phyloP scores from a whole-genome alignment of 2,113 vertebrate species.

The Cavia porcellus region DNA sequence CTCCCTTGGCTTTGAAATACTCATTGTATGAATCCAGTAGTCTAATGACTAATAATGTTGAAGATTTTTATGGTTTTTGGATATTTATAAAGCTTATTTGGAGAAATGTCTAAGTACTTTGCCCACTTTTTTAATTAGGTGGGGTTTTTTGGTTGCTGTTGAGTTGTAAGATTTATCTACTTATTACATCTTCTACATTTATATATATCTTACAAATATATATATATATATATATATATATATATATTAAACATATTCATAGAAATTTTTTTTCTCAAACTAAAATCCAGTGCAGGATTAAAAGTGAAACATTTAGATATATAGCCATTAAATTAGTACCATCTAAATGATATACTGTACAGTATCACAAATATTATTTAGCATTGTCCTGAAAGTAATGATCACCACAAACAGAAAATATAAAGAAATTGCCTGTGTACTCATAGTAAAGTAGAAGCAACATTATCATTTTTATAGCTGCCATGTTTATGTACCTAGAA shows the following conservation, averaged over 20 bases:
- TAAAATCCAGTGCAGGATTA: neutral
- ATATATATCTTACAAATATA: neutral
- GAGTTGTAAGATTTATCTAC: constrained; percentile 10
- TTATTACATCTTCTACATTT: neutral
- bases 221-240: neutral
- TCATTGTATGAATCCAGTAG: neutral
- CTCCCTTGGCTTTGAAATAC: neutral
- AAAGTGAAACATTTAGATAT: neutral
- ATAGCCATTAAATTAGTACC: neutral
- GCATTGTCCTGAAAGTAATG: neutral
- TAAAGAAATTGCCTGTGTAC: neutral
- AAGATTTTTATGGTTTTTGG: neutral
- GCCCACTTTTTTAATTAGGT: neutral
- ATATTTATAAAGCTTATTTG: neutral
- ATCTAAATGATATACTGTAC: neutral
- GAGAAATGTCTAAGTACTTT: neutral
- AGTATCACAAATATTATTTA: constrained; percentile 37
- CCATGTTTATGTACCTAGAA: neutral
- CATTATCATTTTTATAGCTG: neutral
- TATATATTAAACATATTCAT: neutral
- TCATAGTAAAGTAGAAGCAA: neutral
- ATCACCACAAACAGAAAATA: constrained; percentile 13
- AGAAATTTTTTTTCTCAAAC: neutral
- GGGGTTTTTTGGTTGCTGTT: neutral
- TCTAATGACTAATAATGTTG: neutral